Base-by-base conservation (phyloP, 2,888 invertebrate species). In the Agrilus cyanescens region DNA sequence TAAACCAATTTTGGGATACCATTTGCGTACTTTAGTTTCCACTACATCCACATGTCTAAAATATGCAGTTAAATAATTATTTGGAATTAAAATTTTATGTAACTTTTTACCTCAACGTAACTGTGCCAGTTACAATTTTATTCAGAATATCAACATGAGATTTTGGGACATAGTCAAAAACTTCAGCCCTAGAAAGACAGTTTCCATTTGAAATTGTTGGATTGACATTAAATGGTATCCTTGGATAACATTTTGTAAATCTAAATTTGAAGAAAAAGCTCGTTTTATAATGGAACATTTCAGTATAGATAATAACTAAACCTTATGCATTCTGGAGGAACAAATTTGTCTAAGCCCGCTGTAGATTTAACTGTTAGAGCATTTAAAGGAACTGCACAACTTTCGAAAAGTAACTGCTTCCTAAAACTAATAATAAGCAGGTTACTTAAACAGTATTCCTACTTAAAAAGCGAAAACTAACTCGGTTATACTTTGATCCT, bases 1-100 rank as follows among this genome's bases (percentile, higher is more conserved):
- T 56, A 61, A 57, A 4, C 45, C 38, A 5, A 20, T 30, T 53
- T 59, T 62, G 8, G 55, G 51, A 43, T 52, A 63, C 65, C 65
- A 65, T 12, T 54, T 53, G 41, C 57, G 46, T 3, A 35, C 20
- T 18, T 36, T 30, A 35, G 13, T 10, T 13, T 25, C 8, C 10
- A 10, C 4, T 25, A 25, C 10, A 2, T 25, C 25, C 25, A 25
- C 25, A 25, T 25, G 25, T 25, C 25, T 25, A 25, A 25, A 25
- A 25, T 10, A 25, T 25, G 3, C 4, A 25, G 8, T 25, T 10
- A 10, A 16, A 15, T 38, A 31, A 30, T 20, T 20, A 16, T n/a
- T 31, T 13, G 25, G 32, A 8, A 29, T 30, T 32, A 32, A 13
- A 8, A 14, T 30, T 20, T n/a, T 12, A 10, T 15, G 10, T n/a